phyloP scores from a whole-genome alignment of 2,888 invertebrate species.

The Ommatoiulus sabulosus region DNA sequence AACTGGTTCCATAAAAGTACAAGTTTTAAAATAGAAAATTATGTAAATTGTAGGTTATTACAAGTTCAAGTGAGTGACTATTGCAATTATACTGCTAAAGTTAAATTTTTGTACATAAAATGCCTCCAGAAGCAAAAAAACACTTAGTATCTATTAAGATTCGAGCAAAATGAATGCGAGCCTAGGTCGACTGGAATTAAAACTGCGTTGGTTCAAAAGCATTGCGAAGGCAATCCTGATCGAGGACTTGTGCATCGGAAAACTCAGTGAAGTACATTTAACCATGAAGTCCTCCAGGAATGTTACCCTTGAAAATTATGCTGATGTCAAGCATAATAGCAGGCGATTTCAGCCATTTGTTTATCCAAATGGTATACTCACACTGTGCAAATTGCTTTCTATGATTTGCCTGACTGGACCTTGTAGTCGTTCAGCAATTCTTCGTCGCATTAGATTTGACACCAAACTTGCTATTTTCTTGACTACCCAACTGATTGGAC shows the following conservation, averaged over 20 bases:
- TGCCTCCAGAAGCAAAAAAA: constrained; percentile 33
- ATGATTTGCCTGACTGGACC: constrained; percentile 60
- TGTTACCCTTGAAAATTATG: not conserved
- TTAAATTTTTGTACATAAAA: not conserved
- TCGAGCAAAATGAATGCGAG: constrained; percentile 10
- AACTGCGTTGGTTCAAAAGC: not conserved
- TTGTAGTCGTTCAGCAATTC: constrained; percentile 58
- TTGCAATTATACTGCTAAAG: not conserved
- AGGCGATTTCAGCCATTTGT: not conserved
- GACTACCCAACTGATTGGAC: constrained; percentile 59
- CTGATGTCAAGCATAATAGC: not conserved
- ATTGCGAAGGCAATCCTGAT: constrained; percentile 23
- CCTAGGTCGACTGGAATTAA: not conserved
- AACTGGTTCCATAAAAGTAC: not conserved
- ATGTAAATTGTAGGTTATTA: constrained; percentile 1
- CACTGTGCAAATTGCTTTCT: constrained; percentile 58
- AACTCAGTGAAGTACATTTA: constrained; percentile 2
- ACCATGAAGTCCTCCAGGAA: constrained; percentile 22
- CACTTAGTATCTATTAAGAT: not conserved
- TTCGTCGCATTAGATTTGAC: constrained; percentile 59
- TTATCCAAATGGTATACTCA: constrained; percentile 56
- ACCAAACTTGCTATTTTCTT: constrained; percentile 59
- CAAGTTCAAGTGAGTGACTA: not conserved
- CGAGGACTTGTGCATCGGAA: not conserved
- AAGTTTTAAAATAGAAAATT: constrained; percentile 20